Evolutionary conservation across 2,797 vertebrate species (phyloP).

Genomic region (Clarias fuscus): DNA sequence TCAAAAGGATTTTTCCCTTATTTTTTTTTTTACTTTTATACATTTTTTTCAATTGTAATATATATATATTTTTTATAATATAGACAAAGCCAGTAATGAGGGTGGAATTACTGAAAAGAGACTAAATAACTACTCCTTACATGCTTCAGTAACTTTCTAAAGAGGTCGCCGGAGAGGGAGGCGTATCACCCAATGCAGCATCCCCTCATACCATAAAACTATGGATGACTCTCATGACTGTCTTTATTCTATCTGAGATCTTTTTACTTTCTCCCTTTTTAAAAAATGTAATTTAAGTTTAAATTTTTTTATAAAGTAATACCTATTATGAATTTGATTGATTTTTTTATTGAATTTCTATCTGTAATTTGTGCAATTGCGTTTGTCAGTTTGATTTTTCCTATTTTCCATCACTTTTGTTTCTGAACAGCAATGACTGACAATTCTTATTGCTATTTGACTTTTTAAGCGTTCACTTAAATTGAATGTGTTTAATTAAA

Average conservation of each 20-base stretch:
- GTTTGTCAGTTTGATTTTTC: background rate
- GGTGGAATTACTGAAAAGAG: constrained; percentile 14
- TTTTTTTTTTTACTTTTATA: background rate
- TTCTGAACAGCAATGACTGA: background rate
- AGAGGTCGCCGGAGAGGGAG: constrained; percentile 18
- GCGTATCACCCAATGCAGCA: background rate
- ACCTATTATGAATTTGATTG: background rate
- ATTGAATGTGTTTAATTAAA: background rate
- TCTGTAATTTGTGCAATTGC: background rate
- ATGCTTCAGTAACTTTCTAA: constrained; percentile 34
- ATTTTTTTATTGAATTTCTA: background rate
- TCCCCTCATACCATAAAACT: background rate
- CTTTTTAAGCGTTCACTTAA: background rate
- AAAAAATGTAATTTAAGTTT: no score
- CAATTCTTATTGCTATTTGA: background rate
- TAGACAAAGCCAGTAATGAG: background rate
- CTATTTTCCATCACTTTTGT: background rate
- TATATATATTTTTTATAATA: background rate
- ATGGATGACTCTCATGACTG: background rate
- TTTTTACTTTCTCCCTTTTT: background rate
- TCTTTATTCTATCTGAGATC: background rate
- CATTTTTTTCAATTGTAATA: background rate
- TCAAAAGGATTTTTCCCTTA: no score
- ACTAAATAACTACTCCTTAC: constrained; percentile 26
- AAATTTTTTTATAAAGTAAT: no score